phyloP scores from a whole-genome alignment of 2,113 vertebrate genomes.

The Psettodes erumei region DNA sequence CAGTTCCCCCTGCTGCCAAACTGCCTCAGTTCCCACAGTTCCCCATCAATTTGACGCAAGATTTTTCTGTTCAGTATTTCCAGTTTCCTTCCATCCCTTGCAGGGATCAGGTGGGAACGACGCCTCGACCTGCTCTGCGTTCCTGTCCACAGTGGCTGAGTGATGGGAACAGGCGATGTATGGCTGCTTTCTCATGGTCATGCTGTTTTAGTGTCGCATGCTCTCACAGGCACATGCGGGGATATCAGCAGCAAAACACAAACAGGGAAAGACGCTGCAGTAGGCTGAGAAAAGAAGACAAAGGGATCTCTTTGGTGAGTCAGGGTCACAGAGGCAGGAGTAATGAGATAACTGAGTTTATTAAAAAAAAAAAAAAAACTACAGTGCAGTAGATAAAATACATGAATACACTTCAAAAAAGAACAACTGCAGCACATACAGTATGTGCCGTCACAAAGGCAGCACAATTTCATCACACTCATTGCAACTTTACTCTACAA shows the following conservation, averaged over 20 bases:
- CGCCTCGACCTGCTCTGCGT: constrained; percentile 27
- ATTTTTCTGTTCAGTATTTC: constrained; percentile 41
- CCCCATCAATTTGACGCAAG: constrained; percentile 11
- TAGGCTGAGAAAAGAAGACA: constrained; percentile 7
- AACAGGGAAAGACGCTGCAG: neutral
- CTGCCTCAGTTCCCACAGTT: constrained; percentile 32
- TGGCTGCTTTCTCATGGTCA: constrained; percentile 9
- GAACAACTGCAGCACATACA: too few species aligned
- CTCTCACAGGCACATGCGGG: neutral
- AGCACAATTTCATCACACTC: too few species aligned
- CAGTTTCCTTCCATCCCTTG: constrained; percentile 55
- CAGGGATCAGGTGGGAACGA: constrained; percentile 54
- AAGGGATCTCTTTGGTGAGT: too few species aligned
- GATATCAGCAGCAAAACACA: neutral
- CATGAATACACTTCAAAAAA: too few species aligned
- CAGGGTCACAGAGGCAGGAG: neutral
- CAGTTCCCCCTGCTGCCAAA: constrained; percentile 2
- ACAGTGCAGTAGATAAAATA: too few species aligned
- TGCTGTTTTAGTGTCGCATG: neutral
- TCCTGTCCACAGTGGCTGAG: constrained; percentile 5
- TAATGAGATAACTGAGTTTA: too few species aligned
- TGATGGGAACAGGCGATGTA: constrained; percentile 24
- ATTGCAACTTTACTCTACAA: too few species aligned
- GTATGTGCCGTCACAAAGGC: too few species aligned
- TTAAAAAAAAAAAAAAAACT: too few species aligned